These are phyloP conservation scores for Caenorhabditis doughertyi DNA, from an alignment of 2,888 invertebrate species.

Conservation along the genomic window DNA sequence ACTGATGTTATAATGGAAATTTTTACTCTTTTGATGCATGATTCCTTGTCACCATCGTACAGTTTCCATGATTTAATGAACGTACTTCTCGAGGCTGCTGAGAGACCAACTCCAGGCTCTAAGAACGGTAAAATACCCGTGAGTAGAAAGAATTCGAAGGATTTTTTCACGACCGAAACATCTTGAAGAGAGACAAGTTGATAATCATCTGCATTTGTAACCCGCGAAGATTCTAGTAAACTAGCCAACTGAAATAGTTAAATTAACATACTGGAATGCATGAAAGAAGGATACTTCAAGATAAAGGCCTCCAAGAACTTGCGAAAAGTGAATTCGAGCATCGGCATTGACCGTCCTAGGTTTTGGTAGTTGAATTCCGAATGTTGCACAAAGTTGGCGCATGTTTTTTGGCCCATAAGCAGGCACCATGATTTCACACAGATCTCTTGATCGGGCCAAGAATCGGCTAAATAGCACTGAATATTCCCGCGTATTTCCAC, in stretches of 20 bases:
- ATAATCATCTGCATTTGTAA: conserved; percentile 36
- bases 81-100: conserved; percentile 46
- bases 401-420: too few species aligned
- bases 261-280: too few species aligned
- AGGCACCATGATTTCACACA: too few species aligned
- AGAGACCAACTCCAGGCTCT: conserved; percentile 61
- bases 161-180: conserved; percentile 2
- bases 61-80: conserved; percentile 68
- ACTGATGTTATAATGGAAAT: too few species aligned
- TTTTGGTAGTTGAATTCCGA: too few species aligned
- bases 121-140: conserved; percentile 55
- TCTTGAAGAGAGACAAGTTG: conserved; percentile 55
- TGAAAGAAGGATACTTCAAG: conserved; percentile 4
- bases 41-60: conserved; percentile 48
- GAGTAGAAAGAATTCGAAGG: conserved; percentile 61
- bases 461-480: too few species aligned
- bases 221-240: neutral
- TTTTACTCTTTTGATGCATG: conserved; percentile 28
- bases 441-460: too few species aligned
- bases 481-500: too few species aligned
- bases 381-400: too few species aligned
- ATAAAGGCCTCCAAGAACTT: conserved; percentile 45
- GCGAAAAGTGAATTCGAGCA: conserved; percentile 37
- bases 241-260: conserved; percentile 36
- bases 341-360: conserved; percentile 47